phyloP scores from a whole-genome alignment of 2,797 vertebrate species.

The Propithecus perrieri region DNA sequence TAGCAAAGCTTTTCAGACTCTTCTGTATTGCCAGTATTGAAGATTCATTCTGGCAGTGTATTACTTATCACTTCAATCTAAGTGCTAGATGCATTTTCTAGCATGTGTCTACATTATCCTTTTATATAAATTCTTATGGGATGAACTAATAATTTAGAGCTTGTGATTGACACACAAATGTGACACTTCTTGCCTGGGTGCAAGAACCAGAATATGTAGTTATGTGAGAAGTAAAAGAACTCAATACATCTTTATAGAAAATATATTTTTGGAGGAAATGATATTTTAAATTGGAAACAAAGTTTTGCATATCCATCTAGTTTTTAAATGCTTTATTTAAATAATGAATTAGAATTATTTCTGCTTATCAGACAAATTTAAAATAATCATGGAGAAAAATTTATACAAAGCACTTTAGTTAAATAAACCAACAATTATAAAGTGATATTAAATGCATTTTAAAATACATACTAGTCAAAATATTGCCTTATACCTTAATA shows the following conservation, averaged over 20 bases:
- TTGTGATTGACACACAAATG: neutral
- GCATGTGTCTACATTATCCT: neutral
- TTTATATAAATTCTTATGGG: neutral
- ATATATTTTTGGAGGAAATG: neutral
- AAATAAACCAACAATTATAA: neutral
- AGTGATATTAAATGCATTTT: neutral
- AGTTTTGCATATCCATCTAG: neutral
- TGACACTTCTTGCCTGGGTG: neutral
- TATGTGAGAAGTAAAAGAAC: neutral
- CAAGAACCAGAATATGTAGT: neutral
- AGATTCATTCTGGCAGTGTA: neutral
- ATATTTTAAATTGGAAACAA: neutral
- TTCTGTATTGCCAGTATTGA: neutral
- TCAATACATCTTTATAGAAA: neutral
- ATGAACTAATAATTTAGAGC: slow-evolving; percentile 22
- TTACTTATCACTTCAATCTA: slow-evolving; percentile 3
- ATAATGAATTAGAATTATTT: neutral
- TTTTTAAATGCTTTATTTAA: neutral
- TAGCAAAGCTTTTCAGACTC: neutral
- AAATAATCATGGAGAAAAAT: neutral
- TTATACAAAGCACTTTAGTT: neutral
- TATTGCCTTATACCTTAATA: neutral
- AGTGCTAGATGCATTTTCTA: neutral
- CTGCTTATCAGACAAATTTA: neutral
- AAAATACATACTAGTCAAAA: neutral